Evolutionary conservation across 1,140 invertebrate species (phyloP).

Genomic region (Tetramorium alpestre): DNA sequence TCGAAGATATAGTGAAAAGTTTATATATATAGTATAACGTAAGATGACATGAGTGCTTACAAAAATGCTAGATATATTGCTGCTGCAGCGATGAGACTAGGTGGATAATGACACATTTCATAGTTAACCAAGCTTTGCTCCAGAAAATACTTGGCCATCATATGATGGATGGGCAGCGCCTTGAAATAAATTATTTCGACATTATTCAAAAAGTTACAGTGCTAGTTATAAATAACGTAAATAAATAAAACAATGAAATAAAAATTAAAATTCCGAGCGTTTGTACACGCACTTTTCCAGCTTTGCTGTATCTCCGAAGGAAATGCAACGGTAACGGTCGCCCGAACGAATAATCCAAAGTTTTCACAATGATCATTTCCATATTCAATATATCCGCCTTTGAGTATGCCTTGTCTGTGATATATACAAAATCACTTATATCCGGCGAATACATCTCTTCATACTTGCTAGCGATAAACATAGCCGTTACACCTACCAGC

Average conservation of each 20-base stretch:
- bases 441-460: constrained; percentile 97
- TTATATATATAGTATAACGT: not conserved
- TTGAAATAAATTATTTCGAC: constrained; percentile 64
- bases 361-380: constrained; percentile 92
- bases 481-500: constrained; percentile 95
- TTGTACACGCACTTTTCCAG: constrained; percentile 86
- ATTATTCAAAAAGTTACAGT: not conserved
- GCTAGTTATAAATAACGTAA: not conserved
- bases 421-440: constrained; percentile 95
- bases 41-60: constrained; percentile 73
- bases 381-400: constrained; percentile 93
- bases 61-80: constrained; percentile 90
- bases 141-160: constrained; percentile 96
- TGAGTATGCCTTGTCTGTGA: constrained; percentile 95
- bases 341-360: constrained; percentile 93
- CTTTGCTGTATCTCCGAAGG: constrained; percentile 93
- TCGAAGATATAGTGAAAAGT: not conserved
- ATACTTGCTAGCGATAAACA: constrained; percentile 97
- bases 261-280: not conserved
- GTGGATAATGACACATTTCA: constrained; percentile 91
- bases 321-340: constrained; percentile 96
- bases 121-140: constrained; percentile 95
- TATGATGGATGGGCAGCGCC: constrained; percentile 90
- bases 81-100: constrained; percentile 93
- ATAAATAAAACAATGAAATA: not conserved